These are phyloP conservation scores for Solenopsis invicta DNA, from an alignment of 1,140 invertebrate genomes.

Conservation along the genomic window DNA sequence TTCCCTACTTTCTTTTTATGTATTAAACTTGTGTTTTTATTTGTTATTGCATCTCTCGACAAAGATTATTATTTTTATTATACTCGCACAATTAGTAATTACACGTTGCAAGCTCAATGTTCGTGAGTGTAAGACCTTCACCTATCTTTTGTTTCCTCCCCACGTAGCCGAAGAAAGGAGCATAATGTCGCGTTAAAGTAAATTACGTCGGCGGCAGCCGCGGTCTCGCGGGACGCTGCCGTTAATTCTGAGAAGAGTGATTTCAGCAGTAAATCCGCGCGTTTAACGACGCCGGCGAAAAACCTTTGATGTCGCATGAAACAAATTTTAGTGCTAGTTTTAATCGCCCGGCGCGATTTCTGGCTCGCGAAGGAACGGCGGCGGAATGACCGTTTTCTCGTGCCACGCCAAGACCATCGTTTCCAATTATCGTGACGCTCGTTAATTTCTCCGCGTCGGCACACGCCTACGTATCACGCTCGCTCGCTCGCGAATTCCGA, in stretches of 20 bases:
- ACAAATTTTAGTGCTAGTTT: constrained; percentile 44
- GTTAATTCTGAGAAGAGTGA: constrained; percentile 39
- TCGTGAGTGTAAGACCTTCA: background rate
- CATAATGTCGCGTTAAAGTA: constrained; percentile 11
- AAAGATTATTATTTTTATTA: too few species aligned
- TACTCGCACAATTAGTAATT: background rate
- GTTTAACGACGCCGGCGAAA: constrained; percentile 6
- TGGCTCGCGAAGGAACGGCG: background rate
- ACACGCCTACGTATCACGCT: background rate
- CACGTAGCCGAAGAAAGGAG: background rate
- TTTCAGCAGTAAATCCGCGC: constrained; percentile 44
- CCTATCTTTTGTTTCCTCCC: background rate
- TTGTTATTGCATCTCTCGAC: too few species aligned
- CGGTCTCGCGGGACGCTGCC: background rate
- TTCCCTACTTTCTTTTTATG: too few species aligned
- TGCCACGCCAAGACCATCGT: constrained; percentile 34
- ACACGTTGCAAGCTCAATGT: background rate
- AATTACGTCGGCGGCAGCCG: background rate
- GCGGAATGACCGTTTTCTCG: background rate
- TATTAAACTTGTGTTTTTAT: too few species aligned
- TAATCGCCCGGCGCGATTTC: constrained; percentile 16
- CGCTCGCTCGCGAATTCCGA: constrained; percentile 16
- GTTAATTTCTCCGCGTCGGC: constrained; percentile 69
- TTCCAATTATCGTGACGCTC: constrained; percentile 54
- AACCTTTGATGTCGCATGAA: constrained; percentile 50